Evolutionary conservation across 53 echinoderm and acorn worm species (phyloP).

Genomic region (Holothuria leucospilota): DNA sequence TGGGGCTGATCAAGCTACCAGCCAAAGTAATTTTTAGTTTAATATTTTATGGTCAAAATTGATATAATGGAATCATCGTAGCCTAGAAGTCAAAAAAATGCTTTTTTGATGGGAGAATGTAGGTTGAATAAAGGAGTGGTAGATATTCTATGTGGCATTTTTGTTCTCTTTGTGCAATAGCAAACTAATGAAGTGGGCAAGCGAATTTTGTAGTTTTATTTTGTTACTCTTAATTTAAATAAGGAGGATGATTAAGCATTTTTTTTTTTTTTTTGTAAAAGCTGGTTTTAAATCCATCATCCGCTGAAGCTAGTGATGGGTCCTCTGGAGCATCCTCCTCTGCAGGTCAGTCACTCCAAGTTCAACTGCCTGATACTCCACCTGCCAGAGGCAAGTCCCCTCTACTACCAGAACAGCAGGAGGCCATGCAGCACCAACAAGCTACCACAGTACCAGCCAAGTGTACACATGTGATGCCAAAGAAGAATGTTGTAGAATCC

Average conservation of each 20-base stretch:
- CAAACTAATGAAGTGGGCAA: background rate
- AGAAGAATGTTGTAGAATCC: slow-evolving; percentile 17
- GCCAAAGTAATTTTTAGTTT: too few species aligned
- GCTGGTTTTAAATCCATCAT: slow-evolving; percentile 19
- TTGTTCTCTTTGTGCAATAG: too few species aligned
- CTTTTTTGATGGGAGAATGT: too few species aligned
- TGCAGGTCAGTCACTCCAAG: slow-evolving; percentile 3
- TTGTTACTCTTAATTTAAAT: background rate
- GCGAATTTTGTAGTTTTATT: background rate
- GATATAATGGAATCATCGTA: too few species aligned
- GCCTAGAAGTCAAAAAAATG: too few species aligned
- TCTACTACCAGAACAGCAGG: background rate
- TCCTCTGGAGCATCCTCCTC: background rate
- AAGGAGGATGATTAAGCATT: background rate
- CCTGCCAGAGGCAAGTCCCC: background rate
- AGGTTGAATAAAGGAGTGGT: too few species aligned
- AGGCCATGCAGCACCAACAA: background rate
- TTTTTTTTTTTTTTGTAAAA: background rate
- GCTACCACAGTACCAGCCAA: background rate
- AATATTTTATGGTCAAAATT: too few species aligned
- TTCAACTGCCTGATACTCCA: background rate
- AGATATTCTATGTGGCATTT: too few species aligned
- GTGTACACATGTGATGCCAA: background rate
- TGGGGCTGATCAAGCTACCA: too few species aligned
- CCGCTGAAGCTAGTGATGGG: background rate